These are phyloP conservation scores for Pollachius pollachius DNA, from an alignment of 2,113 vertebrate genomes.

Conservation along the genomic window DNA sequence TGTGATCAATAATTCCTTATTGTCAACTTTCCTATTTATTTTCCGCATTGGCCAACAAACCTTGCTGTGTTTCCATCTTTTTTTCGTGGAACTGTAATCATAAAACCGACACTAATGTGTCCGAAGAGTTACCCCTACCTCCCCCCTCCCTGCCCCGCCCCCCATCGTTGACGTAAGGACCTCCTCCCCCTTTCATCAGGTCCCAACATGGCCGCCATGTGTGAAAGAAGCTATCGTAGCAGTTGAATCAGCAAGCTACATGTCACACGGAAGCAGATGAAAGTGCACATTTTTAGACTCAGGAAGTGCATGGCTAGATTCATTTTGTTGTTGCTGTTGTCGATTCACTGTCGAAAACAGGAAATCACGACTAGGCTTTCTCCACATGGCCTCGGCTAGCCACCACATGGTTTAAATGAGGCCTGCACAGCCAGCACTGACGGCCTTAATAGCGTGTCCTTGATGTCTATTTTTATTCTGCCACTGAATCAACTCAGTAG, in stretches of 20 bases:
- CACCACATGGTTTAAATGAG: constrained; percentile 59
- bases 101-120: constrained; percentile 60
- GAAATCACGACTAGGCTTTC: constrained; percentile 66
- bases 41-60: constrained; percentile 39
- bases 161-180: constrained; percentile 45
- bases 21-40: constrained; percentile 52
- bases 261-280: constrained; percentile 63
- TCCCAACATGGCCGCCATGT: constrained; percentile 65
- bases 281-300: constrained; percentile 47
- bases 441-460: constrained; percentile 5
- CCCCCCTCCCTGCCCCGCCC: constrained; percentile 41
- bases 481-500: no score
- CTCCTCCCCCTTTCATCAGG: constrained; percentile 65
- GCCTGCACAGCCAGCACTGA: constrained; percentile 22
- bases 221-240: constrained; percentile 49
- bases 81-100: constrained; percentile 56
- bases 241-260: constrained; percentile 46
- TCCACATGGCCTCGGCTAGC: no score
- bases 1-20: constrained; percentile 40
- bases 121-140: constrained; percentile 42
- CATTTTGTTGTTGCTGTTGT: background rate
- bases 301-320: constrained; percentile 23
- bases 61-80: constrained; percentile 37
- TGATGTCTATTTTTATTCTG: no score
- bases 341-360: constrained; percentile 61